phyloP scores from a whole-genome alignment of 1,140 invertebrate genomes.

The Solenopsis invicta region DNA sequence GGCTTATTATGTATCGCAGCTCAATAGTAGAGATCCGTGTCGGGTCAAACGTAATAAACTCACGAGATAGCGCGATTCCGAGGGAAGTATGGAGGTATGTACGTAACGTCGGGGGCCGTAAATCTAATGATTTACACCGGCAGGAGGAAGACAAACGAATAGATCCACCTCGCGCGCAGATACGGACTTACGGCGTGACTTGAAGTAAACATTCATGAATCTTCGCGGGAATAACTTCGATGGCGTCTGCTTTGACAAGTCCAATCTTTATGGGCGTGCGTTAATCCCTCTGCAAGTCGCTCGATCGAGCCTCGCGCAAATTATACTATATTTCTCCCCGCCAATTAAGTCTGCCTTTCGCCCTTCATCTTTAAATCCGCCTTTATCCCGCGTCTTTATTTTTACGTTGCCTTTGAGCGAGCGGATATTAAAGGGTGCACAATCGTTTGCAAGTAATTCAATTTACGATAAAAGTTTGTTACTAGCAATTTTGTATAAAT shows the following conservation, averaged over 20 bases:
- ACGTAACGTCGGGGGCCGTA: conserved; percentile 42
- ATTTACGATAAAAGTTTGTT: conserved; percentile 21
- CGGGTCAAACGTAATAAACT: conserved; percentile 41
- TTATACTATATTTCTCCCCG: conserved; percentile 32
- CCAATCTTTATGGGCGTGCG: conserved; percentile 36
- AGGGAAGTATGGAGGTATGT: conserved; percentile 4
- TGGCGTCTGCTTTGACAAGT: conserved; percentile 40
- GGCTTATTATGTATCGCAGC: conserved; percentile 22
- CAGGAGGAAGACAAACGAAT: conserved; percentile 49
- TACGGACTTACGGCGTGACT: conserved; percentile 45
- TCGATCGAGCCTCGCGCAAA: conserved; percentile 44
- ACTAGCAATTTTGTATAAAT: neutral
- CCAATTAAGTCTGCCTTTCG: conserved; percentile 26
- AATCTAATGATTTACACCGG: conserved; percentile 62
- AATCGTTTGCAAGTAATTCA: conserved; percentile 25
- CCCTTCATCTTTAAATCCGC: neutral
- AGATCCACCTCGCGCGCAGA: conserved; percentile 30
- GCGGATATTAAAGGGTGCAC: neutral
- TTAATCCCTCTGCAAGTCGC: conserved; percentile 41
- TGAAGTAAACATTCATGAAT: conserved; percentile 61
- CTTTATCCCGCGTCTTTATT: neutral
- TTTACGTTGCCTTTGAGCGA: conserved; percentile 4
- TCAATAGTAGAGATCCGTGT: conserved; percentile 31
- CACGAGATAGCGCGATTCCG: neutral
- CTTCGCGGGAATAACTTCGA: conserved; percentile 47